Base-by-base conservation (phyloP, 2,888 invertebrate species). In the Cataglyphis cursor region DNA sequence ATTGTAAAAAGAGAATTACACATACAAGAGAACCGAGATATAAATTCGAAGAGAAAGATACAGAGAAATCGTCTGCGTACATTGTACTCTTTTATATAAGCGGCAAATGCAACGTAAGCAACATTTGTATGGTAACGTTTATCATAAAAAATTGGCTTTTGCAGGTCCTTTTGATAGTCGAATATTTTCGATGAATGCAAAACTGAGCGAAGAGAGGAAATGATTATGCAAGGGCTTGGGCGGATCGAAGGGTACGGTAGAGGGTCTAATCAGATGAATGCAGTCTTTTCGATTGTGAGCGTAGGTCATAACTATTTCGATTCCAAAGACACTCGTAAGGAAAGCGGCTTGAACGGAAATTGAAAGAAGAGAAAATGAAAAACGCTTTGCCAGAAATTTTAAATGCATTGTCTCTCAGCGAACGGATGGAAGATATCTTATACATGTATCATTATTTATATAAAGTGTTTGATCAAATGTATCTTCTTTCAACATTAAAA, bases 221-320 rank as follows among this genome's bases (percentile, higher is more conserved):
- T 80, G 70, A 80, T 80, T 80, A 78, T 24, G 48, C 41, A 57
- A 54, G 28, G 15, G 24, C 57, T 66, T 54, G 28, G 4, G 68
- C 31, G 78, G 4, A 70, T 70, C 78, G 59, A 78, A 78, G 70
- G 15, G 57, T 15, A 24, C 9, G 4, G 6, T 10, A 41, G 48
- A 48, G 5, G 10, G 12, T 21, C 21, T 21, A 61, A 15, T 28
- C 28, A 57, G 21, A n/a, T 28, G 38, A 54, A 38, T 66, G 12
- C 5, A 66, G 28, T 31, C 57, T 57, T 51, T 51, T n/a, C 8
- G 41, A 38, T 24, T 57, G 76, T 24, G 15, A 21, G 65, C 31
- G 59, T n/a, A 68, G 73, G 28, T 73, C 64, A 48, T 57, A 68
- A 81, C 87, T 81, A 82, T 83, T 80, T 75, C 74, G 87, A 87